Percentiles rank a stretch among this genome's conserved stretches.
These are phyloP conservation scores for Paguma larvata DNA, from an alignment of 2,797 vertebrate genomes.

Conservation along the genomic window DNA sequence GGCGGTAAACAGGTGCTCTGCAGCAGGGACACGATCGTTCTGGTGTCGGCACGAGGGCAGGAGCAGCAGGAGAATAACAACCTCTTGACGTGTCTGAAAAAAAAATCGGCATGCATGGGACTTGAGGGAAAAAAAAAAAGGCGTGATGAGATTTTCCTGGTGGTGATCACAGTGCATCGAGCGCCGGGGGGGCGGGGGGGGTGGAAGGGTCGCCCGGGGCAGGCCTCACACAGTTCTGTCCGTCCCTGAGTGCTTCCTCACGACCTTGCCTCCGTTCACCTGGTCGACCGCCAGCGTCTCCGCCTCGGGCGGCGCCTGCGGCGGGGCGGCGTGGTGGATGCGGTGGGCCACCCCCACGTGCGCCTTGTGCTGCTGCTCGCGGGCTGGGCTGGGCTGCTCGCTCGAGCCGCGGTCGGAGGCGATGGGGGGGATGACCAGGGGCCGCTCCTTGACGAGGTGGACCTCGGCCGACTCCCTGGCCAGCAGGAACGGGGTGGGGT, in stretches of 20 bases:
- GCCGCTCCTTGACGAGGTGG: slow-evolving; percentile 94
- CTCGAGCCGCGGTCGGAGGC: slow-evolving; percentile 89
- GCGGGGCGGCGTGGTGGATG: slow-evolving; percentile 90
- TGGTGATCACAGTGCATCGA: slow-evolving; percentile 87
- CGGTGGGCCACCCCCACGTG: slow-evolving; percentile 97
- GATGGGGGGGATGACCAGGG: slow-evolving; percentile 96
- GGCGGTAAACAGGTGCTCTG: slow-evolving; percentile 79
- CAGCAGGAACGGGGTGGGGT: slow-evolving; percentile 97
- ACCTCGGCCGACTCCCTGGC: slow-evolving; percentile 93
- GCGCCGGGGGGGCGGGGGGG: slow-evolving; percentile 62
- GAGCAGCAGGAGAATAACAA: slow-evolving; percentile 53
- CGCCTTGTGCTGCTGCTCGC: slow-evolving; percentile 93
- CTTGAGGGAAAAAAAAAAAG: slow-evolving; percentile 69
- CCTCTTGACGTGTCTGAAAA: slow-evolving; percentile 70
- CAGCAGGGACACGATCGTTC: slow-evolving; percentile 77
- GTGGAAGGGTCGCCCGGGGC: slow-evolving; percentile 38
- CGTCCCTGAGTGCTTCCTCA: slow-evolving; percentile 94
- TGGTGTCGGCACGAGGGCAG: slow-evolving; percentile 28
- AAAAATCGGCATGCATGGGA: slow-evolving; percentile 89
- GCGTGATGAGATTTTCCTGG: slow-evolving; percentile 78
- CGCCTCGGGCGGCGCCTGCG: slow-evolving; percentile 90
- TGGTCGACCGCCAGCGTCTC: slow-evolving; percentile 97
- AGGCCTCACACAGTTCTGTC: slow-evolving; percentile 97
- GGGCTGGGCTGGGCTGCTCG: slow-evolving; percentile 91
- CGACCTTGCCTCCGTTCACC: slow-evolving; percentile 93